Conservation (phyloP, 2,113 vertebrate genomes). For the Bubalus kerabau region DNA sequence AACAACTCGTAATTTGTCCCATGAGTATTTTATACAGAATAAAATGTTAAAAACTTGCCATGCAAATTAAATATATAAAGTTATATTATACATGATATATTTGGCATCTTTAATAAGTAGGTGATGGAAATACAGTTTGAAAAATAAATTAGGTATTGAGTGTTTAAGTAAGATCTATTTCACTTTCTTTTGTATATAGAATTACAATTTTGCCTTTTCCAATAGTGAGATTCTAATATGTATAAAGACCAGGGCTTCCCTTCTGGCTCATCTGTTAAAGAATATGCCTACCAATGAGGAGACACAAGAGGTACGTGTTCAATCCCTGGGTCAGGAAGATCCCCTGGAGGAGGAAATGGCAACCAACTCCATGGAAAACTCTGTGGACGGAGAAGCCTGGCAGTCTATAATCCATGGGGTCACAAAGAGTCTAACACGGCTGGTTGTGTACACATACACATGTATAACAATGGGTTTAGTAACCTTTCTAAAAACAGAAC, state of each 20-base stretch:
- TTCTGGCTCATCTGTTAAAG: neutral
- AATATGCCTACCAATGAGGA: neutral
- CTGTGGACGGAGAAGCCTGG: too few relatives aligned
- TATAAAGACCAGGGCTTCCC: neutral
- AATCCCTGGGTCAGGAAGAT: neutral
- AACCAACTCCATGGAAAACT: neutral
- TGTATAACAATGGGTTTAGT: neutral
- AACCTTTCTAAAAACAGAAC: neutral
- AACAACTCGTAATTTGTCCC: neutral
- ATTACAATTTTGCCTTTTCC: neutral
- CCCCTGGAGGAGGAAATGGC: neutral
- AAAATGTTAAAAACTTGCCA: neutral
- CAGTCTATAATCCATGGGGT: neutral
- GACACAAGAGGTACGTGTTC: neutral
- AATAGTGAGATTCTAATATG: neutral
- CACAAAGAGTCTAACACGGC: neutral
- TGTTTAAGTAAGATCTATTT: neutral
- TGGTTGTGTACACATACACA: neutral
- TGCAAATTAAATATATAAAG: neutral
- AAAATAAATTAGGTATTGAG: neutral
- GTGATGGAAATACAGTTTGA: neutral
- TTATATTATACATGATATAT: neutral
- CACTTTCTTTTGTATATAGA: neutral
- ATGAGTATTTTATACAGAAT: neutral
- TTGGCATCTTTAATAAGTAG: neutral